Base-by-base conservation (phyloP, 2,113 vertebrate genomes). In the Hymenochirus boettgeri region DNA sequence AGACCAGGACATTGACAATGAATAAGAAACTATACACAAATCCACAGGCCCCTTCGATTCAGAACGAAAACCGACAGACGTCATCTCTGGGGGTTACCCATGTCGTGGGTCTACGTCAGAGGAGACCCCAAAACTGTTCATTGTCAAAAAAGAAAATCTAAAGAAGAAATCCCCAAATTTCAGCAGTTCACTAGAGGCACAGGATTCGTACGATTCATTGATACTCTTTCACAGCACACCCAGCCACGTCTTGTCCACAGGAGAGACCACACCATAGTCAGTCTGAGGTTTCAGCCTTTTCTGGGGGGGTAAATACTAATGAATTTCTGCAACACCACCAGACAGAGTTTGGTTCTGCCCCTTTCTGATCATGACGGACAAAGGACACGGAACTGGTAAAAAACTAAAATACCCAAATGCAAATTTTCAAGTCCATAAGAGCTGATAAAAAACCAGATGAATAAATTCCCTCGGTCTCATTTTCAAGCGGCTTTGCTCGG, bases 121-220 rank as follows among this genome's bases (percentile, higher is more conserved):
- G 72, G 76, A 77, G 74, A 69, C 15, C 61, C 48, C 25, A 31
- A 65, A 72, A 23, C 75, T 65, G 31, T 70, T 75, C 48, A 69
- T 18, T 51, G 76, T 79, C 75, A 77, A 71, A 73, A 72, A 66
- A 70, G 71, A 79, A 80, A 78, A 0, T 0, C 69, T 0, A 69
- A 73, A 75, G 73, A 78, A 77, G 67, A n/a, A n/a, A n/a, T n/a
- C n/a, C n/a, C n/a, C n/a, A n/a, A n/a, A n/a, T 70, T 76, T 69
- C 76, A 29, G 62, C 74, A 72, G 80, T 78, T 77, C 75, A 72
- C 77, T 74, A 76, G 80, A 83, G 81, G 80, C 79, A 81, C 80
- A 72, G n/a, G n/a, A n/a, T n/a, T n/a, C n/a, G n/a, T n/a, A n/a
- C 72, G 27, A 61, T 71, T 75, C 0, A 0, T 67, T 55, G 74